A percentile compares a stretch with the other conserved stretches of the same genome.
phyloP scores from a whole-genome alignment of 2,888 invertebrate genomes.

The Rhodophaea formosa region DNA sequence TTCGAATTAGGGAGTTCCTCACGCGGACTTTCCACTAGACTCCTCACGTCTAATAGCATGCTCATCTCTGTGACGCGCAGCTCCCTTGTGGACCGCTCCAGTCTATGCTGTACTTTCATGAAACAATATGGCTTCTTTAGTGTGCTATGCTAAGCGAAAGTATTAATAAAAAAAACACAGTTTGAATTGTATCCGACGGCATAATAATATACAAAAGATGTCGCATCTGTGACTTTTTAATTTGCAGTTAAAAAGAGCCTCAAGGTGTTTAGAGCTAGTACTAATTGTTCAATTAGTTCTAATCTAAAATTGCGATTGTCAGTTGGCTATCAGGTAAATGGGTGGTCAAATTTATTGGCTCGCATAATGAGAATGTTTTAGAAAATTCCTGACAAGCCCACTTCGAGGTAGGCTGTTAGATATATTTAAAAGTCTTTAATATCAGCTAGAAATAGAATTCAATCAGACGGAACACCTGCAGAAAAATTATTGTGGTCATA shows the following conservation, averaged over 20 bases:
- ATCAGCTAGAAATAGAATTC: neutral
- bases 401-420: neutral
- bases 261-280: slow-evolving; percentile 2
- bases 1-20: too few species aligned
- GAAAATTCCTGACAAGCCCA: neutral
- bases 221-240: too few species aligned
- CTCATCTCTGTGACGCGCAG: too few species aligned
- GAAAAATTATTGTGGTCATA: neutral
- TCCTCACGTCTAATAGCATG: too few species aligned
- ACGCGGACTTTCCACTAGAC: too few species aligned
- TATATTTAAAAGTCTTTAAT: neutral
- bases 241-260: neutral
- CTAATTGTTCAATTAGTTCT: slow-evolving; percentile 10
- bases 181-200: too few species aligned
- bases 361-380: neutral
- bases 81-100: too few species aligned
- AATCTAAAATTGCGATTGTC: slow-evolving; percentile 24
- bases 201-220: too few species aligned
- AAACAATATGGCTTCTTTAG: too few species aligned
- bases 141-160: too few species aligned
- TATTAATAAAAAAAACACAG: too few species aligned
- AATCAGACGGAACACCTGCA: neutral
- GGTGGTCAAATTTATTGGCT: neutral
- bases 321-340: neutral
- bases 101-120: too few species aligned